These are phyloP conservation scores for Sesia apiformis DNA, from an alignment of 2,888 invertebrate species.

Conservation along the genomic window DNA sequence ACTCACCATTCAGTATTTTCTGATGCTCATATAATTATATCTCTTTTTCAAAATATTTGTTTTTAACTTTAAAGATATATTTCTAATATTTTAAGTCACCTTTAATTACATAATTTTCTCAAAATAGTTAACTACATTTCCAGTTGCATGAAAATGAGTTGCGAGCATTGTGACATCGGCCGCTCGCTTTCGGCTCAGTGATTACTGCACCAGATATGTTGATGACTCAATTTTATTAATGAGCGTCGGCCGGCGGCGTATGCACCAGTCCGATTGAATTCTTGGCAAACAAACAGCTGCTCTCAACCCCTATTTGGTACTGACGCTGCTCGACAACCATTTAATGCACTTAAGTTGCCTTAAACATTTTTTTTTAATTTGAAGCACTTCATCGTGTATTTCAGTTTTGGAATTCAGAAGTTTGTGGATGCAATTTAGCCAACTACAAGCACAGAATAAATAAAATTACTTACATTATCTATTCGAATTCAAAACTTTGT, in stretches of 20 bases:
- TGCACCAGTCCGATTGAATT: slow-evolving; percentile 35
- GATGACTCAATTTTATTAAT: slow-evolving; percentile 37
- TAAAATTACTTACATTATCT: not conserved
- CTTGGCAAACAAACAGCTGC: slow-evolving; percentile 39
- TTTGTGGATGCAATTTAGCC: no score
- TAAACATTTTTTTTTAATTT: not conserved
- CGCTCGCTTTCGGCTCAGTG: slow-evolving; percentile 2
- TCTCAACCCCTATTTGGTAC: slow-evolving; percentile 8
- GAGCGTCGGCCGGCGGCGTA: slow-evolving; percentile 27
- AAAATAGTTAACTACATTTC: not conserved
- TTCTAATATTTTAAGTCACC: no score
- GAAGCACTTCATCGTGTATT: not conserved
- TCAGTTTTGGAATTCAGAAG: not conserved
- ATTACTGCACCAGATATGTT: slow-evolving; percentile 34
- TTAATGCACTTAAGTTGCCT: not conserved
- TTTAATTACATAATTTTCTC: no score
- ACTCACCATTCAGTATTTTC: no score
- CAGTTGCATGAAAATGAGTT: slow-evolving; percentile 15
- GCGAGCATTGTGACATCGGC: slow-evolving; percentile 13
- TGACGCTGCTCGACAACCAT: slow-evolving; percentile 1
- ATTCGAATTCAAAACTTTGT: no score
- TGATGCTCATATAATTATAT: no score
- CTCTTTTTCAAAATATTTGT: no score
- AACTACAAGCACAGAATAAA: not conserved
- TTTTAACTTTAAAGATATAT: no score